Evolutionary conservation across 2,888 invertebrate genomes (phyloP).

Genomic region (Megamerina dolium): DNA sequence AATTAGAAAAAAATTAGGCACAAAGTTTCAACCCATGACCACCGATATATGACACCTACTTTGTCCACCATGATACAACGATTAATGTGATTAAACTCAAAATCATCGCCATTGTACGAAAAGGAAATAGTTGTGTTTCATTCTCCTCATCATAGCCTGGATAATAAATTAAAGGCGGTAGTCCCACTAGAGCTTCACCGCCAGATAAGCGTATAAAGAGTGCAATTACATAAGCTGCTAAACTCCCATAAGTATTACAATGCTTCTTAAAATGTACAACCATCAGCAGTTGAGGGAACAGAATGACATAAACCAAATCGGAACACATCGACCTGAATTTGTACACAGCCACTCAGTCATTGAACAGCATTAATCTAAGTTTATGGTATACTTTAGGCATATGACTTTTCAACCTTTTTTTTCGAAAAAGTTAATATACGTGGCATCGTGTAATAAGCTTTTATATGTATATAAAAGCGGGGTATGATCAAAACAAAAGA

Average conservation of each 20-base stretch:
- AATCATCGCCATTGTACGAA: slow-evolving; percentile 91
- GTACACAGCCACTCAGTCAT: not conserved
- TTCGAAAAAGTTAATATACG: no score
- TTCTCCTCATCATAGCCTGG: slow-evolving; percentile 71
- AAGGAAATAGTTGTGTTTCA: slow-evolving; percentile 82
- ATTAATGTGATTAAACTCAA: slow-evolving; percentile 75
- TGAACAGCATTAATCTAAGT: not conserved
- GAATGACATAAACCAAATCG: slow-evolving; percentile 96
- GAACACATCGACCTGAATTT: slow-evolving; percentile 89
- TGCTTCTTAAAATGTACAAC: slow-evolving; percentile 92
- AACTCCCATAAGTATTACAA: slow-evolving; percentile 96
- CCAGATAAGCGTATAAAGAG: slow-evolving; percentile 77
- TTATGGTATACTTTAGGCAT: not conserved
- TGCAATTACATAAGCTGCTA: slow-evolving; percentile 81
- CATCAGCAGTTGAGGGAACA: slow-evolving; percentile 96
- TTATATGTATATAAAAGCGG: no score
- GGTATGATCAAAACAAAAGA: no score
- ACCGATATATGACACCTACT: no score
- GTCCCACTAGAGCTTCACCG: slow-evolving; percentile 76
- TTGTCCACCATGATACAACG: slow-evolving; percentile 74
- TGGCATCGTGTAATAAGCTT: no score
- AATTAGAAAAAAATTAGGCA: no score
- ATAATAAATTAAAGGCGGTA: slow-evolving; percentile 79
- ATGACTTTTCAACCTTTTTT: not conserved
- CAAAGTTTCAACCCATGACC: no score